phyloP scores from a whole-genome alignment of 2,888 invertebrate species.

The Thymelicus sylvestris region DNA sequence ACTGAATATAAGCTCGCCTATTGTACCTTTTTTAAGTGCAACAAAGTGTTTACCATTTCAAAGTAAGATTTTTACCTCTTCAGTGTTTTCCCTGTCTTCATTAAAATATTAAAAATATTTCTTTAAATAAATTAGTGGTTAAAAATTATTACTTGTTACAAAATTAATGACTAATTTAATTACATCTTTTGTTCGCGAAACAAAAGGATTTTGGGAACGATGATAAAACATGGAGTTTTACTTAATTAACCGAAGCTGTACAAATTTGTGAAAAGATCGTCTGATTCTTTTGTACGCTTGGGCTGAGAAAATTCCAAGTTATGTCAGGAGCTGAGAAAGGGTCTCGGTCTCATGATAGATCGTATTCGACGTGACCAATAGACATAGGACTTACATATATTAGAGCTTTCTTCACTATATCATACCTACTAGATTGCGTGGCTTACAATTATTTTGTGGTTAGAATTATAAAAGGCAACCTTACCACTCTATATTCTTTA shows the following conservation, averaged over 20 bases:
- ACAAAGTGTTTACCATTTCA: too few relatives aligned
- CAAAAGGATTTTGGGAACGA: neutral
- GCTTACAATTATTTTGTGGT: too few relatives aligned
- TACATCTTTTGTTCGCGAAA: neutral
- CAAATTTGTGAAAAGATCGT: neutral
- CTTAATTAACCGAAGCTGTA: constrained; percentile 2
- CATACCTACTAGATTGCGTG: too few relatives aligned
- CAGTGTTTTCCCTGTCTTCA: neutral
- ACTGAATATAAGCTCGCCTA: too few relatives aligned
- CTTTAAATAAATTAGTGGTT: neutral
- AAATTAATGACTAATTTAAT: neutral
- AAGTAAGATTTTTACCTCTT: too few relatives aligned
- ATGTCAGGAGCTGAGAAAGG: neutral
- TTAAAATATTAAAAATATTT: neutral
- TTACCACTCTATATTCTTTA: too few relatives aligned
- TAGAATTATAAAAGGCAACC: too few relatives aligned
- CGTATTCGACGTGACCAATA: too few relatives aligned
- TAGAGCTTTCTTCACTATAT: too few relatives aligned
- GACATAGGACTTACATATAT: too few relatives aligned
- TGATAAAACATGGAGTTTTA: neutral
- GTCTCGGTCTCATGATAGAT: too few relatives aligned
- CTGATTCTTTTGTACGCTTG: neutral
- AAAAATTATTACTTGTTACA: neutral
- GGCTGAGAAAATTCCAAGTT: neutral
- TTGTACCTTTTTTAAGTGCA: too few relatives aligned